Conservation (phyloP, 1,140 invertebrate species). For the Dreissena polymorpha region DNA sequence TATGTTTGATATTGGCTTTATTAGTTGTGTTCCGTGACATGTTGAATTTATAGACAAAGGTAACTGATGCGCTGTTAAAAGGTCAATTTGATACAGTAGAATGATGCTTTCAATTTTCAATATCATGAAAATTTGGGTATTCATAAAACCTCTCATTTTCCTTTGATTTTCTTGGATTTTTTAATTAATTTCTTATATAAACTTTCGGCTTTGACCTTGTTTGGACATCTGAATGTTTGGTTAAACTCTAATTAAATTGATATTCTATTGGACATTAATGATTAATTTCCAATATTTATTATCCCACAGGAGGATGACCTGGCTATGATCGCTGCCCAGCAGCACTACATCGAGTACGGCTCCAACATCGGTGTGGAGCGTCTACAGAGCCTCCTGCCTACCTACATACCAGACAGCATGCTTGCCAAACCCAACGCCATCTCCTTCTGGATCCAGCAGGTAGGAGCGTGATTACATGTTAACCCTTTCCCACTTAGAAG, state of each 20-base stretch:
- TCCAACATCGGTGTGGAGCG: conserved; percentile 95
- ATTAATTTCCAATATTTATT: not conserved
- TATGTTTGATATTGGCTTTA: conserved; percentile 60
- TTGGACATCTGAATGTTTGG: no score
- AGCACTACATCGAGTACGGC: conserved; percentile 98
- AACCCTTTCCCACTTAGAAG: no score
- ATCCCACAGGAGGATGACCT: conserved; percentile 93
- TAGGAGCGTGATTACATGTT: not conserved
- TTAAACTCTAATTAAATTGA: no score
- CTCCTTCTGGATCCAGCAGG: conserved; percentile 66
- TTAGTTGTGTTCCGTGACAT: conserved; percentile 1
- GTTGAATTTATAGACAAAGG: not conserved
- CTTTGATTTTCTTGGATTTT: no score
- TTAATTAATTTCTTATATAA: no score
- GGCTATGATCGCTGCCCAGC: conserved; percentile 98
- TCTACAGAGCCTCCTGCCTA: conserved; percentile 91
- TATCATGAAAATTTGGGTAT: no score
- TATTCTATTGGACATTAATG: no score
- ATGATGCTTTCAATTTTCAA: no score
- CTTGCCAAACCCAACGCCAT: conserved; percentile 79
- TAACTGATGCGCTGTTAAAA: not conserved
- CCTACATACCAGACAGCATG: conserved; percentile 98
- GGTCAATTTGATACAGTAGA: no score
- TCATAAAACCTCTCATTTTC: no score
- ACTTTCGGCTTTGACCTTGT: no score